phyloP scores from a whole-genome alignment of 2,888 invertebrate genomes.

The Litoditis marina region DNA sequence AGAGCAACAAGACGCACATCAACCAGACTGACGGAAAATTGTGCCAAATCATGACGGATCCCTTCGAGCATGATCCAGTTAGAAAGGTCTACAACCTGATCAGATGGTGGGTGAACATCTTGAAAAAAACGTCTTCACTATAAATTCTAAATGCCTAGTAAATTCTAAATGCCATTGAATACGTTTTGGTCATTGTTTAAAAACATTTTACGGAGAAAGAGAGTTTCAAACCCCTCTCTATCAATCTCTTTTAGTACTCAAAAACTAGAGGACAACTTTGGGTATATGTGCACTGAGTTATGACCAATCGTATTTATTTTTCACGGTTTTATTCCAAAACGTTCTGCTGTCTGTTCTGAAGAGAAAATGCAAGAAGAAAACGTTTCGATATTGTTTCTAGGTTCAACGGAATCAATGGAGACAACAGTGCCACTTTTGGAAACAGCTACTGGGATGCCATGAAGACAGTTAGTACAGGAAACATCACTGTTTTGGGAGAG shows the following conservation, averaged over 20 bases:
- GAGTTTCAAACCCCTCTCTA: no score
- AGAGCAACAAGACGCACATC: conserved; percentile 35
- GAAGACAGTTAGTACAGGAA: neutral
- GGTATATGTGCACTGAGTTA: neutral
- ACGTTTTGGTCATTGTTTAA: no score
- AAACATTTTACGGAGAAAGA: no score
- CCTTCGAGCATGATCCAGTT: conserved; percentile 15
- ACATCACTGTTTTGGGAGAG: conserved; percentile 11
- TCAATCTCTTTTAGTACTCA: no score
- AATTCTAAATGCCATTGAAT: no score
- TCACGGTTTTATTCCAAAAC: no score
- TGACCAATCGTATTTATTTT: no score
- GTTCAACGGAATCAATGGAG: conserved; percentile 4
- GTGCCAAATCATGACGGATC: conserved; percentile 40
- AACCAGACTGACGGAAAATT: conserved; percentile 32
- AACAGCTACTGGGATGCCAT: conserved; percentile 17
- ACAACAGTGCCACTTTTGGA: conserved; percentile 1
- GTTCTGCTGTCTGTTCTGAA: no score
- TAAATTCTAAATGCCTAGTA: no score
- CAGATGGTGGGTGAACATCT: conserved; percentile 21
- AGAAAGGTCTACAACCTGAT: conserved; percentile 25
- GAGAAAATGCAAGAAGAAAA: no score
- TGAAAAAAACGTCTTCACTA: no score
- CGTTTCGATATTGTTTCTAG: no score
- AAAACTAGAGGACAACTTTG: neutral